Conservation (phyloP, 2,888 invertebrate genomes). For the Tetrapedia diversipes region DNA sequence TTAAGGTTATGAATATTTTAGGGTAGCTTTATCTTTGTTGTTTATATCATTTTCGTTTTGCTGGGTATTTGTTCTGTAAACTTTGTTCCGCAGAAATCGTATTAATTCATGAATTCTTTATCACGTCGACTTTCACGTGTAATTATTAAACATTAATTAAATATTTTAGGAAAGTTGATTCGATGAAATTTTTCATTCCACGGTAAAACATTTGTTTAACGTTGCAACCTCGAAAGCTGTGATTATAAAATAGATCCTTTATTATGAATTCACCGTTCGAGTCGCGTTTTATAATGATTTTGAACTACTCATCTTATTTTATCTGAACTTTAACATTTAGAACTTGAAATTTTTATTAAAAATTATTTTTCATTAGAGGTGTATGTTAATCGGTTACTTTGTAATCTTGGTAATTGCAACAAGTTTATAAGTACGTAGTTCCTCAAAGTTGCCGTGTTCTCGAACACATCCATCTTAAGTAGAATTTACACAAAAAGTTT, state of each 20-base stretch:
- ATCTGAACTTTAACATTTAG: neutral
- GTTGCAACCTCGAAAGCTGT: conserved; percentile 1
- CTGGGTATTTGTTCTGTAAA: too few relatives aligned
- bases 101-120: neutral
- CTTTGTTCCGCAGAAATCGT: neutral
- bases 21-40: neutral
- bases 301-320: conserved; percentile 7
- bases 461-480: neutral
- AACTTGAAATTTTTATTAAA: neutral
- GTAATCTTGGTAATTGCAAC: neutral
- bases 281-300: conserved; percentile 2
- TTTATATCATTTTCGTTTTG: too few relatives aligned
- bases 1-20: neutral
- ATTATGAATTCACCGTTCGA: neutral
- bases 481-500: conserved; percentile 13
- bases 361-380: too few relatives aligned
- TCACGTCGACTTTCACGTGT: neutral
- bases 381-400: too few relatives aligned
- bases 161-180: conserved; percentile 22
- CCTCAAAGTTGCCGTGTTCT: neutral
- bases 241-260: too few relatives aligned
- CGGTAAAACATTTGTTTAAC: conserved; percentile 20
- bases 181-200: conserved; percentile 24
- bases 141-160: too few relatives aligned
- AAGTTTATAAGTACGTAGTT: conserved; percentile 14